A percentile compares a stretch with the other conserved stretches of the same genome.
Conservation (phyloP, 2,797 vertebrate species). For the Sebastiscus tertius region DNA sequence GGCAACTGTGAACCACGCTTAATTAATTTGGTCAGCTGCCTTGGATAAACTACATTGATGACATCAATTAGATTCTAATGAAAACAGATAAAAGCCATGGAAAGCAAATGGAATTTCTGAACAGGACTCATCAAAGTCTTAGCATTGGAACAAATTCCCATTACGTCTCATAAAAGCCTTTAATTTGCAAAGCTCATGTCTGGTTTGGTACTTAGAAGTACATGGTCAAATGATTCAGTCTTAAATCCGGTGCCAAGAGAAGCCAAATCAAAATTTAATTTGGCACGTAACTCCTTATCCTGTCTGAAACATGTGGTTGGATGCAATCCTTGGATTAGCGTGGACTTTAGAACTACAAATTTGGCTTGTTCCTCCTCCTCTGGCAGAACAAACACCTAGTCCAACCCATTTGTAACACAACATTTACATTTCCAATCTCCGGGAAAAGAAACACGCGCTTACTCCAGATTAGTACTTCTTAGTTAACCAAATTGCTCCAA, state of each 20-base stretch:
- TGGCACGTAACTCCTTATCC: conserved; percentile 77
- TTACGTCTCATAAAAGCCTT: conserved; percentile 75
- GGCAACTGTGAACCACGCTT: conserved; percentile 57
- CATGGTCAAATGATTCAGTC: conserved; percentile 79
- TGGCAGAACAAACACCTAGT: conserved; percentile 70
- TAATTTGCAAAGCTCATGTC: conserved; percentile 83
- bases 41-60: conserved; percentile 78
- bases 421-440: conserved; percentile 76
- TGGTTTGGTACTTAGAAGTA: conserved; percentile 79
- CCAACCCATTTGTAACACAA: conserved; percentile 57
- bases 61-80: conserved; percentile 83
- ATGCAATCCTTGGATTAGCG: conserved; percentile 83
- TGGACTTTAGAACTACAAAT: conserved; percentile 72
- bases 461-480: conserved; percentile 72
- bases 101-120: conserved; percentile 78
- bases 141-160: conserved; percentile 77
- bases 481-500: conserved; percentile 75
- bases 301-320: conserved; percentile 76
- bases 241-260: conserved; percentile 69
- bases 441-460: conserved; percentile 42
- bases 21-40: conserved; percentile 81
- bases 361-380: conserved; percentile 65
- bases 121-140: conserved; percentile 78
- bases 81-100: conserved; percentile 73
- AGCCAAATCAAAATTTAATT: conserved; percentile 83